A percentile compares a stretch with the other conserved stretches of the same genome.
Conservation (phyloP, 23 tunicate genomes). For the Trididemnum clinides region DNA sequence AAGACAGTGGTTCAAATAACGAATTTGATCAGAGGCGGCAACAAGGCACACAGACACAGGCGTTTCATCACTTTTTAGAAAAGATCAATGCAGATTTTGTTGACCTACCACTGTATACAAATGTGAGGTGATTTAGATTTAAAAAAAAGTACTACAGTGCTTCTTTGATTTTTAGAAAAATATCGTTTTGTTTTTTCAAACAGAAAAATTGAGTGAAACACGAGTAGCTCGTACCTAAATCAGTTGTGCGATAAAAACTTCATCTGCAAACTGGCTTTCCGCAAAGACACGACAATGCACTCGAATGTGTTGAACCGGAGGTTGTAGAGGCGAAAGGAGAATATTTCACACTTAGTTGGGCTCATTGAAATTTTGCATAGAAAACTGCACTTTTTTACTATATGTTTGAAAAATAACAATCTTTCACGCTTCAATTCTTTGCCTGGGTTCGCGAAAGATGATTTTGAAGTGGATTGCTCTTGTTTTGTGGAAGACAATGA, state of each 20-base stretch:
- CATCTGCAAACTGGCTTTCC: slow-evolving; percentile 52
- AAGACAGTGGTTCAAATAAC: too few species aligned
- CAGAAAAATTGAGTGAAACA: slow-evolving; percentile 41
- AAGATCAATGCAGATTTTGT: slow-evolving; percentile 44
- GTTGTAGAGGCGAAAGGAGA: slow-evolving; percentile 50
- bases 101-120: slow-evolving; percentile 53
- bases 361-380: slow-evolving; percentile 46
- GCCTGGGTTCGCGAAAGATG: slow-evolving; percentile 30
- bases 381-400: slow-evolving; percentile 43
- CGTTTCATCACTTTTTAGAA: too few species aligned
- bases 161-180: slow-evolving; percentile 60
- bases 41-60: too few species aligned
- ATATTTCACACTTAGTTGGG: slow-evolving; percentile 56
- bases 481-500: slow-evolving; percentile 37
- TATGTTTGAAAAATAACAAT: too few species aligned
- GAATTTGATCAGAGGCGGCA: too few species aligned
- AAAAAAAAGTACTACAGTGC: slow-evolving; percentile 55
- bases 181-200: slow-evolving; percentile 42
- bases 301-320: slow-evolving; percentile 52
- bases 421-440: too few species aligned
- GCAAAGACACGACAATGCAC: slow-evolving; percentile 56
- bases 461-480: slow-evolving; percentile 37
- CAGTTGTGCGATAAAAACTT: slow-evolving; percentile 40
- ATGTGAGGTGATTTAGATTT: slow-evolving; percentile 63
- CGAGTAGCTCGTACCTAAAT: slow-evolving; percentile 44